Conservation (phyloP, 2,113 vertebrate species). For the Carlito syrichta region DNA sequence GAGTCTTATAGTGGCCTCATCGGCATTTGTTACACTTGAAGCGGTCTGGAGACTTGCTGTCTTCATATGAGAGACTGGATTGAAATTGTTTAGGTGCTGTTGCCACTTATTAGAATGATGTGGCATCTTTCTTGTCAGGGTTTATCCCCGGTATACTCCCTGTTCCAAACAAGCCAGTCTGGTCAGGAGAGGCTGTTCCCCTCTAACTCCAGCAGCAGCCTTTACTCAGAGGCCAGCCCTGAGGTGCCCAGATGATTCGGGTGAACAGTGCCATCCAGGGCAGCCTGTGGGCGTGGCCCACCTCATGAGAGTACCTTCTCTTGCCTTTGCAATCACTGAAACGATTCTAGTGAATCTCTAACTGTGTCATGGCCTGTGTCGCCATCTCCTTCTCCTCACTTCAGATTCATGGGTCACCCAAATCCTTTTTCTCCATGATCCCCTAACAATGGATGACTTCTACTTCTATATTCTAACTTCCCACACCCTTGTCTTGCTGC, state of each 20-base stretch:
- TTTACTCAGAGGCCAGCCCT: neutral
- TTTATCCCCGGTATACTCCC: neutral
- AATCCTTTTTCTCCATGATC: neutral
- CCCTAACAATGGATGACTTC: neutral
- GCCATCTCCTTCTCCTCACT: neutral
- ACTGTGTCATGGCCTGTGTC: neutral
- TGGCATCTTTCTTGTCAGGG: accelerated
- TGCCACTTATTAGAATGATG: neutral
- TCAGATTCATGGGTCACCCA: neutral
- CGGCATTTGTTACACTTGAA: neutral
- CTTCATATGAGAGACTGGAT: neutral
- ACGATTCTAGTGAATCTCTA: neutral
- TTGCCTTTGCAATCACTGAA: neutral
- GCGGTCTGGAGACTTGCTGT: neutral
- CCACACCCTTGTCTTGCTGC: neutral
- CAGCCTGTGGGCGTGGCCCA: neutral
- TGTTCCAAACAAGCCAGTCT: neutral
- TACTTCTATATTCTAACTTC: neutral
- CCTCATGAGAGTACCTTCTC: neutral
- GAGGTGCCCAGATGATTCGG: neutral
- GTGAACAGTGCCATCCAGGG: neutral
- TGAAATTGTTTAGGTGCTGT: neutral
- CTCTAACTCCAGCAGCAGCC: neutral
- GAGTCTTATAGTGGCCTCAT: neutral
- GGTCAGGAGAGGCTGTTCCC: neutral